phyloP scores from a whole-genome alignment of 2,797 vertebrate genomes.

The Poecilia wingei region DNA sequence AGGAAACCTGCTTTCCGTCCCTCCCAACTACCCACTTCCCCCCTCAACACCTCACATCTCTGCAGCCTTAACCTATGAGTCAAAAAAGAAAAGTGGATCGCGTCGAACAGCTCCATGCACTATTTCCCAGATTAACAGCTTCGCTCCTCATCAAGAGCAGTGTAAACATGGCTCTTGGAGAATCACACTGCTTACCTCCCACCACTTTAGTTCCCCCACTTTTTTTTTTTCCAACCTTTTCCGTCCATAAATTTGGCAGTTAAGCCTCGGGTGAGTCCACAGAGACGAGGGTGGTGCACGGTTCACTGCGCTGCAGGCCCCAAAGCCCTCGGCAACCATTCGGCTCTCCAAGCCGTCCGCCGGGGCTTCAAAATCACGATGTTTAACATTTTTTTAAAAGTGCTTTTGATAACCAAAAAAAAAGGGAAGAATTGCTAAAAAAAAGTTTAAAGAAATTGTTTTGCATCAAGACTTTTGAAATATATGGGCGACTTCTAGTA shows the following conservation, averaged over 20 bases:
- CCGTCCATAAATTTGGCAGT: slow-evolving; percentile 42
- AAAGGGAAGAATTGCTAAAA: background rate
- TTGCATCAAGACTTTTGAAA: background rate
- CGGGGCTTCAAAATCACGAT: slow-evolving; percentile 48
- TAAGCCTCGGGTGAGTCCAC: slow-evolving; percentile 42
- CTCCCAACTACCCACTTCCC: slow-evolving; percentile 16
- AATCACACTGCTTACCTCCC: slow-evolving; percentile 18
- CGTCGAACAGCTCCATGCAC: slow-evolving; percentile 70
- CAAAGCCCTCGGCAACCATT: slow-evolving; percentile 44
- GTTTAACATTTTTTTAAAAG: slow-evolving; percentile 13
- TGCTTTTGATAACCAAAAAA: background rate
- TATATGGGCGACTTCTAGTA: background rate
- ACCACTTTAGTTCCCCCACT: background rate
- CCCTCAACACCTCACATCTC: slow-evolving; percentile 20
- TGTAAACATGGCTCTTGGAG: slow-evolving; percentile 74
- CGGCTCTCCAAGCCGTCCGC: slow-evolving; percentile 24
- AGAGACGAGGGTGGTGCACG: slow-evolving; percentile 47
- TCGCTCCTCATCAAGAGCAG: slow-evolving; percentile 77
- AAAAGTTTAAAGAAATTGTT: background rate
- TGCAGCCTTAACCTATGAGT: slow-evolving; percentile 42
- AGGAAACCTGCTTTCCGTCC: slow-evolving; percentile 73
- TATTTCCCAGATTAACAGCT: slow-evolving; percentile 79
- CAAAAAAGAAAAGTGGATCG: slow-evolving; percentile 55
- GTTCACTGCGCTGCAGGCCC: slow-evolving; percentile 41
- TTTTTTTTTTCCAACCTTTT: slow-evolving; percentile 2